Base-by-base conservation (phyloP, 2,888 invertebrate genomes). In the Octodonta nipae region DNA sequence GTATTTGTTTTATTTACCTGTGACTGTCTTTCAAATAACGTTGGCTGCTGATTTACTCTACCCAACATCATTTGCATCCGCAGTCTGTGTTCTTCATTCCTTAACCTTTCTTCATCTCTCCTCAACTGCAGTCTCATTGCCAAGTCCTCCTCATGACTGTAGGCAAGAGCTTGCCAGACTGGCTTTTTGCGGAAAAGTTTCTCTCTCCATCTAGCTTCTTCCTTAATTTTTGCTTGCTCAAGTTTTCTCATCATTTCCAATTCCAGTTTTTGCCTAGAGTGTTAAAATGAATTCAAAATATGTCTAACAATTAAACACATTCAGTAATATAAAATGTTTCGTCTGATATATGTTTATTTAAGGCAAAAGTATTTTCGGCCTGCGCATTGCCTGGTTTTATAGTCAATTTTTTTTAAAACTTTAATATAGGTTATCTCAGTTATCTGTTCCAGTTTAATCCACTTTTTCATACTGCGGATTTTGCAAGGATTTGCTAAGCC, bases 51-150 rank as follows among this genome's bases (percentile, higher is more conserved):
- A 33, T 73, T 73, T 1, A 80, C 79, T 42, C 79, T 65, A 13
- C 74, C 73, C 40, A 76, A 63, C 78, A 80, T 80, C 42, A 73
- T 55, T 50, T 78, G 75, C 79, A 80, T 80, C 47, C 77, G 72
- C 38, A 76, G 67, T 2, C 70, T 67, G 48, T 77, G 75, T 50
- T 76, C 75, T 49, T 78, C 77, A 11, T 70, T 68, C 37, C 76
- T 65, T 54, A 78, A 67, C 44, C 71, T 64, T 36, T 78, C 79
- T 53, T 79, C 79, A 30, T 77, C 77, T 14, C 73, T 68, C 6
- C 78, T 64, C 24, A 76, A 67, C 48, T 75, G 73, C 6, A 76
- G 62, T 25, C 78, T 64, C 63, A 77, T 70, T 10, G 73, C 73
- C 32, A 79, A 67, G 49, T 79, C 79, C 54, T 74, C 74, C 50